Conservation (phyloP, 2,888 invertebrate genomes). For the Lasioglossum figueresi region DNA sequence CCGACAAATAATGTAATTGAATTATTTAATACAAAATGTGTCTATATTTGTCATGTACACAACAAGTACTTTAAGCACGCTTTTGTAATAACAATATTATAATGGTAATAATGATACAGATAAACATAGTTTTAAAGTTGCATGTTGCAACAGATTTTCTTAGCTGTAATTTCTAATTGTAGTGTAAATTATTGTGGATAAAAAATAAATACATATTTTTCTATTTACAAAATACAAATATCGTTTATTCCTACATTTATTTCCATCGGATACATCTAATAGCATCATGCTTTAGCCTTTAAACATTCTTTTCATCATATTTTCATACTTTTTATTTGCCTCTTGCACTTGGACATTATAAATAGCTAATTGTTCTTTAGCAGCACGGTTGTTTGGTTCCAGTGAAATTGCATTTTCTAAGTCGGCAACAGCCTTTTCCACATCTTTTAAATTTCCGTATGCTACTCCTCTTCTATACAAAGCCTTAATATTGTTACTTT, state of each 20-base stretch:
- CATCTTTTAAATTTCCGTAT: conserved; percentile 86
- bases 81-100: conserved; percentile 62
- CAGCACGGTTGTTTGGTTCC: conserved; percentile 88
- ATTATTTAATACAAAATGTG: conserved; percentile 31
- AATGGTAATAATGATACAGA: conserved; percentile 47
- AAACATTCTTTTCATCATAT: conserved; percentile 86
- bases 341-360: conserved; percentile 86
- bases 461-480: conserved; percentile 85
- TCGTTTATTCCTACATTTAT: conserved; percentile 63
- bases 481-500: conserved; percentile 84
- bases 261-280: conserved; percentile 67
- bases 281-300: conserved; percentile 52
- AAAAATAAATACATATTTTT: conserved; percentile 81
- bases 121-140: conserved; percentile 38
- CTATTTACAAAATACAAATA: conserved; percentile 76
- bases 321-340: conserved; percentile 86
- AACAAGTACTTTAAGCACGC: conserved; percentile 36
- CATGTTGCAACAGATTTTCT: conserved; percentile 30
- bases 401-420: conserved; percentile 86
- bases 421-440: conserved; percentile 87
- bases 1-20: conserved; percentile 27
- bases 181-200: conserved; percentile 72
- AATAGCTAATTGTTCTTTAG: conserved; percentile 86
- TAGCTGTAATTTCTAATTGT: conserved; percentile 51
- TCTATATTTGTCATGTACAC: conserved; percentile 33